Evolutionary conservation across 2,113 vertebrate species (phyloP), one percentile per base, ranked within the genome.

Genomic region (Vidua macroura): DNA sequence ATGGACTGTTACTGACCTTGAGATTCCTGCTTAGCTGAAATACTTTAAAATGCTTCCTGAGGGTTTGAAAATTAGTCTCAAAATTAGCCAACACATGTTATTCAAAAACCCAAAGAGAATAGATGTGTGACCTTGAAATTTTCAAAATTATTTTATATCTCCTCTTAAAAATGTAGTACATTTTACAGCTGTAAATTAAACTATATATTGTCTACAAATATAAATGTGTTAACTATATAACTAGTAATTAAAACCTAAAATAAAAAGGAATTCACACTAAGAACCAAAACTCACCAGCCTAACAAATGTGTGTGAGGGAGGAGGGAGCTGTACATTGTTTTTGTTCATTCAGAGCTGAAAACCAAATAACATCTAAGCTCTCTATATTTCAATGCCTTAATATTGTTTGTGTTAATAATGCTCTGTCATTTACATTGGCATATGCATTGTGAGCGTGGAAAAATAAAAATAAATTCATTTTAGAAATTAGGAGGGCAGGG

Each of bases 401-500:
- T 48, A 13, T 10, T 63, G 24, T 64, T 88, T 89, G 22, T 52
- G 46, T 69, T 84, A 56, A 41, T 62, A 82, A 58, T 5, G 14
- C n/a, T 22, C 28, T 6, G 24, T 23, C 52, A 75, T 77, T 93
- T 83, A 30, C 43, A 33, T 20, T 84, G 86, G 51, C 64, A 31
- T 10, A 23, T 22, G 35, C 55, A 25, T 10, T 7, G n/a, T 44
- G 37, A 82, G 39, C 0, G 0, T 22, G 62, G 58, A 41, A 92
- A 91, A 88, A n/a, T 31, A 74, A 78, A 83, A 92, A 70, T 35
- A 78, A 92, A 93, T 48, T 39, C 11, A n/a, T 86, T 93, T 84
- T 12, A 10, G 52, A 30, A 91, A 60, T 44, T 7, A 52, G 41
- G 62, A 89, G 31, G 37, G 9, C 24, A 49, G 49, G 19, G 53